Evolutionary conservation across 2,797 vertebrate species (phyloP), one percentile per base, ranked within the genome.

Genomic region (Fundulus diaphanus): DNA sequence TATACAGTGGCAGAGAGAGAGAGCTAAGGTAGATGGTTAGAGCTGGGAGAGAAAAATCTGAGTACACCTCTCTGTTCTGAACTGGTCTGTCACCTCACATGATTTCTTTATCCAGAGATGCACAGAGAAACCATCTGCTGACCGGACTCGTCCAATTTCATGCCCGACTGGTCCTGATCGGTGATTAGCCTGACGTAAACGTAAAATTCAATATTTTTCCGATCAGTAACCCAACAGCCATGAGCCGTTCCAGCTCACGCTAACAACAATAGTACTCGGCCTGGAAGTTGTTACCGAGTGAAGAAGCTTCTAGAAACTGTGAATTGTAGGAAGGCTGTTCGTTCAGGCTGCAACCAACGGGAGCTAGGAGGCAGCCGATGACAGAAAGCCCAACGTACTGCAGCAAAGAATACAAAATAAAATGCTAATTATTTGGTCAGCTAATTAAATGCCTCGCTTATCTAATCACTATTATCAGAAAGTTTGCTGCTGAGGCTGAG

Each of bases 1-100:
- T n/a, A 20, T 37, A 18, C 70, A 68, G 71, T 7, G 27, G 24
- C 40, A 70, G 33, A 71, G 85, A 83, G 85, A 88, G 83, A 81
- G 77, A 86, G 57, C 70, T 52, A 42, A 68, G 56, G 75, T 70
- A 79, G 44, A 83, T 37, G 80, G 82, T 72, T 78, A 72, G 80
- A 70, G 24, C 66, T 54, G 46, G 67, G 35, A n/a, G 61, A 79
- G 70, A 72, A 56, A 75, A 79, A 65, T 52, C 59, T 61, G 35
- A 51, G 63, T 72, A 76, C 76, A 85, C 35, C 70, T 51, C 73
- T 82, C n/a, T 24, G 65, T 12, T 4, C 44, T 35, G 18, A 49
- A 31, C 29, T 33, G 29, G 57, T 61, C 51, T 52, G 52, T 27
- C n/a, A 27, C 52, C n/a, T 52, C n/a, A 56, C 52, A 56, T 56